Evolutionary conservation across 2,888 invertebrate genomes (phyloP), one percentile per base, ranked within the genome.

Genomic region (Pristionchus maxplancki): DNA sequence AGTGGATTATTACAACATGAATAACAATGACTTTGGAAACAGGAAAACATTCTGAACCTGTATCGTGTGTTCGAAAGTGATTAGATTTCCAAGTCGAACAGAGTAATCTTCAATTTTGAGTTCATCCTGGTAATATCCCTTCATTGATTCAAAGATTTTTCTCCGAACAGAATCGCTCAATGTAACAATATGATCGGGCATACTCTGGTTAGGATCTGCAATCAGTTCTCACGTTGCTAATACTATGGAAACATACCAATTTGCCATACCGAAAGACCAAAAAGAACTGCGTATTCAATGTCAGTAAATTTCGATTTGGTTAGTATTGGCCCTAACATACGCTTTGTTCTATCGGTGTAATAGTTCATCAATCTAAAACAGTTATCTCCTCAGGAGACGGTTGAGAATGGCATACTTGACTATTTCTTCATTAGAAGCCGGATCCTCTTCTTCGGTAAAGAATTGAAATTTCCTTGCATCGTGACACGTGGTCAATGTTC

Each of bases 11-110:
- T 20, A 24, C 24, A 58, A 50, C 13, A 13, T 4, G 4, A 50
- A 50, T 50, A 50, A 15, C 15, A 50, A 20, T 50, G 20, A 20
- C 4, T 50, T 20, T 4, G 17, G 20, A 17, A 31, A 64, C 28
- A 64, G 34, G 15, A 31, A 15, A 31, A 34, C 17, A 67, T 5
- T n/a, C n/a, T n/a, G 34, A 34, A 67, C 71, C 71, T 81, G 81
- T 31, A 81, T 44, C 2, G 31, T 50, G 20, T 81, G 81, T 20
- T 50, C 81, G n/a, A 81, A 50, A 17, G 48, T 17, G 28, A 48
- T 81, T 9, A 81, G 20, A 81, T 81, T 44, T 13, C 81, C 81
- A 6, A 81, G 37, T 81, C 81, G 13, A 11, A 81, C 81, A n/a
- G 81, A 81, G 50, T 81, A 81, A 48, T 81, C 48, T 11, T 2